phyloP scores from a whole-genome alignment of 2,888 invertebrate genomes.

The Zygothrica quintamaculata region DNA sequence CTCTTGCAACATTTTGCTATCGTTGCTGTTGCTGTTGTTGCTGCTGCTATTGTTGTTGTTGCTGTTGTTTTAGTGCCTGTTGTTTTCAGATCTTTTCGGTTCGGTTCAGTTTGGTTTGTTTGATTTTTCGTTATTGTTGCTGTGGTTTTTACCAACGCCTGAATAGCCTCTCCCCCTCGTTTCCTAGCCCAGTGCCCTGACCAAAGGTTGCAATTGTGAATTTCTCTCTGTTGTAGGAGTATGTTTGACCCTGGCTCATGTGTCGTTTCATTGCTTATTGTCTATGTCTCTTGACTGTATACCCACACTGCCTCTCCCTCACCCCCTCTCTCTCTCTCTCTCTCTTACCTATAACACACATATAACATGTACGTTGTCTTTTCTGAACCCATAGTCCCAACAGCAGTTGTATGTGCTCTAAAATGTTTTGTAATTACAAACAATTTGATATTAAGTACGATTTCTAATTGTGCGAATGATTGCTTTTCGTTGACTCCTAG shows the following conservation, averaged over 20 bases:
- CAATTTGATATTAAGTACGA: conserved; percentile 77
- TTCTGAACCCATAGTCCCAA: no score
- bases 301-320: neutral
- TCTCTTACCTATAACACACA: neutral
- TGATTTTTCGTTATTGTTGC: conserved; percentile 56
- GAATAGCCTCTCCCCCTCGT: conserved; percentile 17
- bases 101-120: conserved; percentile 45
- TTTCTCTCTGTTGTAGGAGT: conserved; percentile 27
- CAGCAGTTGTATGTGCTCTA: conserved; percentile 36
- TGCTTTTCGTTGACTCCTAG: conserved; percentile 57
- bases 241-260: conserved; percentile 50
- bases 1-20: conserved; percentile 56
- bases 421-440: conserved; percentile 76
- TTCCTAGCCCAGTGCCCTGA: neutral
- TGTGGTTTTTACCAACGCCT: conserved; percentile 45
- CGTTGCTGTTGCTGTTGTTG: conserved; percentile 41
- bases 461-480: conserved; percentile 77
- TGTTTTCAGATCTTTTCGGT: conserved; percentile 10
- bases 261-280: conserved; percentile 43
- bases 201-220: conserved; percentile 52
- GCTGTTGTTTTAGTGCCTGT: conserved; percentile 43
- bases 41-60: conserved; percentile 45
- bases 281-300: conserved; percentile 8
- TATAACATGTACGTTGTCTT: conserved; percentile 3
- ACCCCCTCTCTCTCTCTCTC: neutral